Percentiles rank a stretch among this genome's conserved stretches.
Conservation (phyloP, 2,797 vertebrate species). For the Tinamus major region DNA sequence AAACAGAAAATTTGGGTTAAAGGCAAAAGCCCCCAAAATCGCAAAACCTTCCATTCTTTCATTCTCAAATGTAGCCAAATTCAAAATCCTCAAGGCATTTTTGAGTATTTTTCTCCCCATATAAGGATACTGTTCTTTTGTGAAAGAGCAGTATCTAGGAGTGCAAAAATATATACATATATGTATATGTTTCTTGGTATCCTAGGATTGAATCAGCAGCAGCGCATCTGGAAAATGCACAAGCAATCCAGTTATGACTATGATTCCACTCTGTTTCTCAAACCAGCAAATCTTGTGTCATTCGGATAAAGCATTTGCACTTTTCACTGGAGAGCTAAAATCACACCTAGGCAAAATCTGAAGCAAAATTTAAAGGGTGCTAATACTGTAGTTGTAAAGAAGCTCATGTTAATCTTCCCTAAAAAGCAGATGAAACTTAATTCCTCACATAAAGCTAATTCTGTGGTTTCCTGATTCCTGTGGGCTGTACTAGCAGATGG, state of each 20-base stretch:
- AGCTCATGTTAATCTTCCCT: conserved; percentile 42
- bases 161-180: neutral
- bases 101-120: neutral
- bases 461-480: conserved; percentile 59
- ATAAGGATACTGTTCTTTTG: neutral
- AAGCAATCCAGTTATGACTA: neutral
- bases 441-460: conserved; percentile 70
- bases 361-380: neutral
- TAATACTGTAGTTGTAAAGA: conserved; percentile 25
- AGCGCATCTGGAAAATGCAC: neutral
- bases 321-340: conserved; percentile 5
- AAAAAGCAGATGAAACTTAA: conserved; percentile 63
- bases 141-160: neutral
- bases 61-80: neutral
- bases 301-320: neutral
- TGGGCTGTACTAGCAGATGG: conserved; percentile 69
- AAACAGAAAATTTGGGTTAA: neutral
- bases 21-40: accelerated
- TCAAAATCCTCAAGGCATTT: neutral
- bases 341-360: conserved; percentile 13
- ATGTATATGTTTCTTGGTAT: neutral
- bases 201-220: neutral
- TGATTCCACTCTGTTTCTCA: neutral
- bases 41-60: neutral
- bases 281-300: neutral